phyloP scores from a whole-genome alignment of 1,140 invertebrate species.

The Micrasema minimum region DNA sequence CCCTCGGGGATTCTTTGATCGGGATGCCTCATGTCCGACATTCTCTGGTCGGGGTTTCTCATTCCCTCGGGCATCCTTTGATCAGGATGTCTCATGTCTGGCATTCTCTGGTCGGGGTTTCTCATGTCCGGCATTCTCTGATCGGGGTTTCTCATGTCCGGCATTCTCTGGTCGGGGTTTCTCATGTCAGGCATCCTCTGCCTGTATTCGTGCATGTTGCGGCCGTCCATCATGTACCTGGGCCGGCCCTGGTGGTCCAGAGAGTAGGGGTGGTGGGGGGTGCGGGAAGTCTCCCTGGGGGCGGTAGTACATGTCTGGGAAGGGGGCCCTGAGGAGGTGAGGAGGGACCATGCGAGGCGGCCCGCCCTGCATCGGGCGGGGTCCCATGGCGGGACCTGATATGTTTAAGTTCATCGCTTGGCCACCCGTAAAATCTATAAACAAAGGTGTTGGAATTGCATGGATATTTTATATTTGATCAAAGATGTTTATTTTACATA shows the following conservation, averaged over 20 bases:
- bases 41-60: slow-evolving; percentile 16
- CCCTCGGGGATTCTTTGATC: not conserved
- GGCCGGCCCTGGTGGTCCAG: not conserved
- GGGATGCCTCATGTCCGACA: slow-evolving; percentile 1
- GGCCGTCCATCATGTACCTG: not conserved
- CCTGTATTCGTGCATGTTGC: slow-evolving; percentile 7
- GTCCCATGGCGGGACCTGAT: slow-evolving; percentile 41
- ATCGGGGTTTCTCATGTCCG: not conserved
- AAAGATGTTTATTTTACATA: no score
- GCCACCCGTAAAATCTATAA: slow-evolving; percentile 47
- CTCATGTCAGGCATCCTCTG: not conserved
- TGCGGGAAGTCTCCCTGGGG: slow-evolving; percentile 22
- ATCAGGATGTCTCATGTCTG: not conserved
- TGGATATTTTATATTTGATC: no score
- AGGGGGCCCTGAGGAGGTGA: not conserved
- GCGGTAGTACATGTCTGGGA: slow-evolving; percentile 55
- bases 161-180: not conserved
- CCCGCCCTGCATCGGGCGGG: slow-evolving; percentile 8
- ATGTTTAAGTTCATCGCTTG: slow-evolving; percentile 37
- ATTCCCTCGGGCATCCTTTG: not conserved
- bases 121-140: slow-evolving; percentile 1
- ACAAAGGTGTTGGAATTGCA: no score
- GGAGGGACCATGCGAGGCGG: not conserved
- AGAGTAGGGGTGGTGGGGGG: slow-evolving; percentile 1
- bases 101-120: not conserved